A percentile compares a stretch with the other conserved stretches of the same genome.
phyloP scores from a whole-genome alignment of 2,797 vertebrate species.

The Eulemur rubriventer region DNA sequence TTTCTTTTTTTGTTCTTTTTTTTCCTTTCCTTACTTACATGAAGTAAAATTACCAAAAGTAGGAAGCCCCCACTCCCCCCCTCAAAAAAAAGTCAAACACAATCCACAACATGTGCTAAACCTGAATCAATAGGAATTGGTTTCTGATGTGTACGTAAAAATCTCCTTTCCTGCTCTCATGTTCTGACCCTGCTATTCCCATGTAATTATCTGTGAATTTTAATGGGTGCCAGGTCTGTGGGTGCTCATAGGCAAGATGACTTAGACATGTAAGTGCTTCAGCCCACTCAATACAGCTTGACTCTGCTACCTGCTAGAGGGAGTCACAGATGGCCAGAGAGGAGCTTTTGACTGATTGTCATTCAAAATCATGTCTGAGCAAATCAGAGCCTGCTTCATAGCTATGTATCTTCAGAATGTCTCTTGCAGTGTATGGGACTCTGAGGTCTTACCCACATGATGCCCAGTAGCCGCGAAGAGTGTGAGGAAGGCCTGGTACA shows the following conservation, averaged over 20 bases:
- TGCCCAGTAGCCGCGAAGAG: neutral
- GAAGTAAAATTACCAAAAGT: neutral
- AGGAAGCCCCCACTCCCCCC: neutral
- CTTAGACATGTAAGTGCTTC: neutral
- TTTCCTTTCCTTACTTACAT: neutral
- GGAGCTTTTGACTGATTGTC: neutral
- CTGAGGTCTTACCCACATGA: accelerated
- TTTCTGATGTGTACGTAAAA: neutral
- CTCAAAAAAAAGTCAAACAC: neutral
- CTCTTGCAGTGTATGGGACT: accelerated
- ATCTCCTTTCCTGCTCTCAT: neutral
- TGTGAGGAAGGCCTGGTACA: neutral
- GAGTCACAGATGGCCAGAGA: neutral
- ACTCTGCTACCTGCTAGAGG: neutral
- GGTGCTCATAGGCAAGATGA: neutral
- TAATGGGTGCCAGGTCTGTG: neutral
- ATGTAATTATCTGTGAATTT: neutral
- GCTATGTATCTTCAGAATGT: neutral
- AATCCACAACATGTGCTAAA: neutral
- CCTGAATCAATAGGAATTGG: neutral
- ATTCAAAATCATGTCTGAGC: neutral
- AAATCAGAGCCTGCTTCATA: neutral
- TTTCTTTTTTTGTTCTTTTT: neutral
- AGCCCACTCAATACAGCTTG: neutral
- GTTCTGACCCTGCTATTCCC: neutral